Evolutionary conservation across 2,888 invertebrate genomes (phyloP).

Genomic region (Aspidiotus rigidus): DNA sequence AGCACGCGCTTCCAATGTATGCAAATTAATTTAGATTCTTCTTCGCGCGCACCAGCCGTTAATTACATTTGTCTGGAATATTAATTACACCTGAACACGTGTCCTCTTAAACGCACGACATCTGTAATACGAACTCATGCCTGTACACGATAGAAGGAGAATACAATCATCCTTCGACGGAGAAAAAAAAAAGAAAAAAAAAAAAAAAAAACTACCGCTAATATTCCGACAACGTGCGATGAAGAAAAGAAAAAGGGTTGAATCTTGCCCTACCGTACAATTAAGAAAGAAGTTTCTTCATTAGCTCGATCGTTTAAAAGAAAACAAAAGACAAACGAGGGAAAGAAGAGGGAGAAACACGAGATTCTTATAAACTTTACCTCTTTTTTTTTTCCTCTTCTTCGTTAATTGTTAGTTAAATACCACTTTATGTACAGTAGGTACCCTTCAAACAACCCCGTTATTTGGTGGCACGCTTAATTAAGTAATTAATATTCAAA

Average conservation of each 20-base stretch:
- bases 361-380: constrained; percentile 13
- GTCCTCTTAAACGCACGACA: background rate
- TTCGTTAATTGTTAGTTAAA: constrained; percentile 1
- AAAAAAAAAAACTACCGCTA: background rate
- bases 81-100: background rate
- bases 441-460: constrained; percentile 18
- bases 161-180: background rate
- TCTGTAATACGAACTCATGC: background rate
- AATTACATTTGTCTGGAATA: background rate
- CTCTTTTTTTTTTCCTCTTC: background rate
- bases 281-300: constrained; percentile 3
- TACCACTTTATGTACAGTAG: constrained; percentile 2
- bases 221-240: constrained; percentile 3
- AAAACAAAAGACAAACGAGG: background rate
- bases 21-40: no score
- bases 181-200: background rate
- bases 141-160: background rate
- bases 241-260: constrained; percentile 12
- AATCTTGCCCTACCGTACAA: background rate
- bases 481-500: constrained; percentile 4
- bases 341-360: constrained; percentile 10
- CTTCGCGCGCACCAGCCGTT: background rate
- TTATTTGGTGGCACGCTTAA: constrained; percentile 1
- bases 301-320: background rate
- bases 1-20: no score